Percentiles rank a stretch among this genome's conserved stretches.
Evolutionary conservation across 2,113 vertebrate species (phyloP).

Genomic region (Macquaria ambigua): DNA sequence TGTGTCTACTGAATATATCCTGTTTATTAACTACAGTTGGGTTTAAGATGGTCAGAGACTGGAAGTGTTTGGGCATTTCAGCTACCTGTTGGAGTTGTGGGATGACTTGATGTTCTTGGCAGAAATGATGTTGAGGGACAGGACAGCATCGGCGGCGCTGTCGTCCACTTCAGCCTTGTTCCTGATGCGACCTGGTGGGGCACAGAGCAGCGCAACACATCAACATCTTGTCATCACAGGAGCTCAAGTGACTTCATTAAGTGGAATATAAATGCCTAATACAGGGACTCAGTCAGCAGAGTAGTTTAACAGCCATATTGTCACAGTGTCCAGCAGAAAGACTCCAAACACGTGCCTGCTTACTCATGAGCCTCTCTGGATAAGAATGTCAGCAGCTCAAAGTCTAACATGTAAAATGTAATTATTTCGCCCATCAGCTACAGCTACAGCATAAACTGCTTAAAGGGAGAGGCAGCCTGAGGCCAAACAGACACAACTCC

Average conservation of each 20-base stretch:
- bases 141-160: conserved; percentile 90
- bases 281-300: not conserved
- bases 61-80: not conserved
- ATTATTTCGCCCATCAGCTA: conserved; percentile 50
- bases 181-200: conserved; percentile 90
- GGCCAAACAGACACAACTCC: conserved; percentile 3
- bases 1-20: not conserved
- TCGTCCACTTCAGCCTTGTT: conserved; percentile 95
- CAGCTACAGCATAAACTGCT: conserved; percentile 34
- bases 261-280: not conserved
- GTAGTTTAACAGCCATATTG: not conserved
- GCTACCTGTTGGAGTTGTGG: conserved; percentile 94
- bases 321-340: conserved; percentile 15
- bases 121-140: conserved; percentile 98
- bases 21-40: not conserved
- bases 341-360: conserved; percentile 17
- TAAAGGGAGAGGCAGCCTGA: conserved; percentile 13
- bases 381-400: conserved; percentile 34
- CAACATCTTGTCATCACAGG: not conserved
- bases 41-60: not conserved
- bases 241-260: not conserved
- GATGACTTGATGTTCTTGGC: conserved; percentile 97
- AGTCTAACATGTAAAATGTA: conserved; percentile 39
- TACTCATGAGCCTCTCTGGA: conserved; percentile 1
- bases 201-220: not conserved